phyloP scores from a whole-genome alignment of 2,113 vertebrate species.

The Lynx canadensis region DNA sequence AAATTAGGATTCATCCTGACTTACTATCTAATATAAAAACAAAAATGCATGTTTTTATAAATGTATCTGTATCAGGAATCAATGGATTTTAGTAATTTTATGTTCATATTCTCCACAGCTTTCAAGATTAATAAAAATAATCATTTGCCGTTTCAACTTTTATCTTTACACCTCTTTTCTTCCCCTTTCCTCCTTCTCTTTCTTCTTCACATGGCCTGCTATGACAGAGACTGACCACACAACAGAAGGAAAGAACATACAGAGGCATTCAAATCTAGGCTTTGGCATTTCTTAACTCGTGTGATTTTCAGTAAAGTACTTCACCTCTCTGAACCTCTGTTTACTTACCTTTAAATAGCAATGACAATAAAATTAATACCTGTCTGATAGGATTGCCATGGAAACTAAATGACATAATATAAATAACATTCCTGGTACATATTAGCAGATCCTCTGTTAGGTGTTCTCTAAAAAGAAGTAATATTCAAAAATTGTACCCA shows the following conservation, averaged over 20 bases:
- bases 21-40: background rate
- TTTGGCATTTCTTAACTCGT: background rate
- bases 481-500: background rate
- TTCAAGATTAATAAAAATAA: background rate
- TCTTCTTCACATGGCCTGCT: background rate
- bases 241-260: background rate
- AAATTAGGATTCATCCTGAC: background rate
- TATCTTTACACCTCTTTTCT: background rate
- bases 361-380: background rate
- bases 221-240: background rate
- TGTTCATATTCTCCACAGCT: background rate
- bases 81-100: background rate
- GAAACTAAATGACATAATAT: background rate
- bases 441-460: background rate
- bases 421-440: background rate
- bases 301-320: background rate
- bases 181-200: background rate
- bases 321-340: background rate
- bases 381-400: background rate
- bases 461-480: background rate
- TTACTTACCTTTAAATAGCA: background rate
- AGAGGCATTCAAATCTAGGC: background rate
- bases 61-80: background rate
- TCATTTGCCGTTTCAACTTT: background rate
- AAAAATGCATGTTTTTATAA: background rate